Percentiles rank a stretch among this genome's conserved stretches.
phyloP scores from a whole-genome alignment of 2,797 vertebrate genomes.

The Urophycis tenuis region DNA sequence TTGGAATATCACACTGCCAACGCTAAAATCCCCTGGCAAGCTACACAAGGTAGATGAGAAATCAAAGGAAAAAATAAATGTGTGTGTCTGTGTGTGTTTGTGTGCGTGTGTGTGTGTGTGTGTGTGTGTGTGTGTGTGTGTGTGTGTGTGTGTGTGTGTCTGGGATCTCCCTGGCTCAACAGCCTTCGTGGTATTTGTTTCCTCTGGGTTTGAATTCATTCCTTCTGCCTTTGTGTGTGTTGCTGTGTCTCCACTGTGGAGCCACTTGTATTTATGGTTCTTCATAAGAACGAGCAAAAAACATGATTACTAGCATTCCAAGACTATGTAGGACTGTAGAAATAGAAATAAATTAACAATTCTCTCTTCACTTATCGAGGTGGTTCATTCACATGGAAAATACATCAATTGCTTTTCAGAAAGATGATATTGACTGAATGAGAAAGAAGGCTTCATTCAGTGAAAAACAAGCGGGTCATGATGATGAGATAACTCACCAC shows the following conservation, averaged over 20 bases:
- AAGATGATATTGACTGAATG: neutral
- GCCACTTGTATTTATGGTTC: constrained; percentile 31
- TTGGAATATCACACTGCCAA: constrained; percentile 49
- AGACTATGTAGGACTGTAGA: neutral
- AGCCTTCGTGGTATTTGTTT: constrained; percentile 18
- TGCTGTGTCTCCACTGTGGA: constrained; percentile 12
- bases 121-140: neutral
- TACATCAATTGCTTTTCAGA: neutral
- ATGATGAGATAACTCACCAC: neutral
- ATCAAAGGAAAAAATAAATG: constrained; percentile 23
- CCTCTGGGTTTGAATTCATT: constrained; percentile 6
- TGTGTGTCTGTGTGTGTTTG: constrained; percentile 17
- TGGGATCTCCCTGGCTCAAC: constrained; percentile 25
- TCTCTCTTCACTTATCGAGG: neutral
- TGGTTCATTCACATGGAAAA: neutral
- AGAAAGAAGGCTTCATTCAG: neutral
- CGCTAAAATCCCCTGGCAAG: constrained; percentile 38
- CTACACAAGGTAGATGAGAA: constrained; percentile 16
- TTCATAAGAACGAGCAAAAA: neutral
- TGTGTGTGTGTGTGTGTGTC: constrained; percentile 1
- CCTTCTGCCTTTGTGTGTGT: constrained; percentile 7
- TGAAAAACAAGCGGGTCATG: neutral
- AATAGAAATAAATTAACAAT: neutral
- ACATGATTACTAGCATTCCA: neutral
- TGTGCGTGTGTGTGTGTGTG: constrained; percentile 31